These are phyloP conservation scores for Rousettus madagascariensis DNA, from an alignment of 2,797 vertebrate genomes.

Conservation along the genomic window DNA sequence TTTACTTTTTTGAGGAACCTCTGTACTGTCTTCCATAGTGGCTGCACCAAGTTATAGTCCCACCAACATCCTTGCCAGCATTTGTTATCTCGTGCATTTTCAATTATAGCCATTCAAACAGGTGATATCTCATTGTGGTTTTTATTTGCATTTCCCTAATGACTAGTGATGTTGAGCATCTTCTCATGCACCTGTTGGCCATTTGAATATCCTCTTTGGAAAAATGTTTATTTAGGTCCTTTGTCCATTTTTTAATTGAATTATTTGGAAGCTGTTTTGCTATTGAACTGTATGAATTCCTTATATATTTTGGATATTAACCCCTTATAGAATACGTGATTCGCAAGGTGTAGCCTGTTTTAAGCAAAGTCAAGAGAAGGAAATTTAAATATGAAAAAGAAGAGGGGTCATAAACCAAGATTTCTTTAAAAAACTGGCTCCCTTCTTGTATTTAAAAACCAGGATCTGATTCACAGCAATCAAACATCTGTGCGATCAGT, in stretches of 20 bases:
- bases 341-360: neutral
- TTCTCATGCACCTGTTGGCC: neutral
- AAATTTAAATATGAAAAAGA: neutral
- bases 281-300: neutral
- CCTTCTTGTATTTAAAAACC: neutral
- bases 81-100: neutral
- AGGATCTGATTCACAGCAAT: constrained; percentile 14
- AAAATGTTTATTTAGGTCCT: neutral
- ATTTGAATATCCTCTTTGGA: neutral
- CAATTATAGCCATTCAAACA: neutral
- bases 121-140: neutral
- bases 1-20: neutral
- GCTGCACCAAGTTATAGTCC: neutral
- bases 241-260: neutral
- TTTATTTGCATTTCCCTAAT: neutral
- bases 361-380: constrained; percentile 14
- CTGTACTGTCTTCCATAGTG: neutral
- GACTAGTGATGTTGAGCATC: neutral
- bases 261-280: neutral
- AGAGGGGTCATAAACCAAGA: neutral
- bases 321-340: neutral
- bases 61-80: neutral
- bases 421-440: neutral
- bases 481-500: neutral
- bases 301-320: neutral